phyloP scores from a whole-genome alignment of 2,113 vertebrate genomes.

The Vombatus ursinus region DNA sequence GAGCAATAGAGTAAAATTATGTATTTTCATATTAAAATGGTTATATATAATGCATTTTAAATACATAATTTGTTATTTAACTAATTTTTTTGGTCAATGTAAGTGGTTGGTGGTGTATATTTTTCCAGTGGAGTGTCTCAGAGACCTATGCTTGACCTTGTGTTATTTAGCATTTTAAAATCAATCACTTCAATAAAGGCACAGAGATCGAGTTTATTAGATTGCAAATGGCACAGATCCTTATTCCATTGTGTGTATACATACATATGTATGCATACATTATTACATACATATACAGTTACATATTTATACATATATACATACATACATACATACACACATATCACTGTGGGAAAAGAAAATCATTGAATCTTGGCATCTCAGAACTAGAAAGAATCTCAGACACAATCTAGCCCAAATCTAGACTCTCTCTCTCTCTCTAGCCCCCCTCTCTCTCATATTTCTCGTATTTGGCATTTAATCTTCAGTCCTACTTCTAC shows the following conservation, averaged over 20 bases:
- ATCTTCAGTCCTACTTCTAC: too few relatives aligned
- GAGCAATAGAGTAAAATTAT: not conserved
- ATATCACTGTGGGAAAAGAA: not conserved
- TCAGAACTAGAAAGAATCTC: not conserved
- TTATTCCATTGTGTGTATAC: not conserved
- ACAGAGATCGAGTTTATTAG: not conserved
- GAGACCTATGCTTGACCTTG: not conserved
- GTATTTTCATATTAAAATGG: not conserved
- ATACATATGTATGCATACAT: too few relatives aligned
- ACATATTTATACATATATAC: too few relatives aligned
- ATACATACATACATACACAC: not conserved
- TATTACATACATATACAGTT: too few relatives aligned
- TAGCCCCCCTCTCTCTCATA: too few relatives aligned
- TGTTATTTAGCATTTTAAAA: not conserved
- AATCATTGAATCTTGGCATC: not conserved
- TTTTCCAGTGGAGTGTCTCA: not conserved
- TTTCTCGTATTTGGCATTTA: too few relatives aligned
- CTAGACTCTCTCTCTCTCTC: not conserved
- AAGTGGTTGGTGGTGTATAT: not conserved
- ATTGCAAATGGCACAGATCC: not conserved
- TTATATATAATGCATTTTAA: not conserved
- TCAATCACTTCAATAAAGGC: not conserved
- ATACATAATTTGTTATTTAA: not conserved
- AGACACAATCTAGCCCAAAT: not conserved
- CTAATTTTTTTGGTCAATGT: not conserved